Conservation (phyloP, 1,140 invertebrate species). For the Nomia melanderi region DNA sequence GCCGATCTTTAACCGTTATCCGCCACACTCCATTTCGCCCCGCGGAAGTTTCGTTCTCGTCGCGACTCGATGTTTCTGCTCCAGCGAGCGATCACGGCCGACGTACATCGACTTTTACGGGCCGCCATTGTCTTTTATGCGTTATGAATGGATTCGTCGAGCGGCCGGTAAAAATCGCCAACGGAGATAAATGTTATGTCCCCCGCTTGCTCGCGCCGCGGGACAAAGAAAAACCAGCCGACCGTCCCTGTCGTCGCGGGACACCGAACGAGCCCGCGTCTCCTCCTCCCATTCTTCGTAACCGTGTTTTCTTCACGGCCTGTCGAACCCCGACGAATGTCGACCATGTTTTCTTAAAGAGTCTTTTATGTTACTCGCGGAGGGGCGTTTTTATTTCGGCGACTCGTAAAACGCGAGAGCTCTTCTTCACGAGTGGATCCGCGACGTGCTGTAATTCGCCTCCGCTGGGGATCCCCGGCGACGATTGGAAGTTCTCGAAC, state of each 20-base stretch:
- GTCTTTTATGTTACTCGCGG: not conserved
- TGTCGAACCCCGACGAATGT: constrained; percentile 2
- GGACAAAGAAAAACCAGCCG: constrained; percentile 28
- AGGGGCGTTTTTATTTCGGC: not conserved
- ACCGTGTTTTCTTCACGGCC: not conserved
- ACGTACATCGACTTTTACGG: constrained; percentile 48
- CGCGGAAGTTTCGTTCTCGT: constrained; percentile 7
- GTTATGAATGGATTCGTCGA: constrained; percentile 42
- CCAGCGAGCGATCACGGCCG: constrained; percentile 29
- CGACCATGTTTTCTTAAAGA: not conserved
- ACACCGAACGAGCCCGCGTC: not conserved
- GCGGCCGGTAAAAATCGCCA: constrained; percentile 34
- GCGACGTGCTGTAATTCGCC: not conserved
- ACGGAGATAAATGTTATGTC: constrained; percentile 31
- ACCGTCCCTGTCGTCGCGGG: constrained; percentile 1
- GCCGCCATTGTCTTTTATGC: constrained; percentile 46
- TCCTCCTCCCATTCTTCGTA: not conserved
- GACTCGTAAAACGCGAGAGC: not conserved
- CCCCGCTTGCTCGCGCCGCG: no score
- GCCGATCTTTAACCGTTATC: not conserved
- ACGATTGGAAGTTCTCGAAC: no score
- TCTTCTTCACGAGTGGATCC: not conserved
- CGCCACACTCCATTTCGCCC: constrained; percentile 28
- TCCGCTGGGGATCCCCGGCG: not conserved
- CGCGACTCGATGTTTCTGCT: constrained; percentile 32